phyloP scores from a whole-genome alignment of 2,113 vertebrate species.

The Excalfactoria chinensis region DNA sequence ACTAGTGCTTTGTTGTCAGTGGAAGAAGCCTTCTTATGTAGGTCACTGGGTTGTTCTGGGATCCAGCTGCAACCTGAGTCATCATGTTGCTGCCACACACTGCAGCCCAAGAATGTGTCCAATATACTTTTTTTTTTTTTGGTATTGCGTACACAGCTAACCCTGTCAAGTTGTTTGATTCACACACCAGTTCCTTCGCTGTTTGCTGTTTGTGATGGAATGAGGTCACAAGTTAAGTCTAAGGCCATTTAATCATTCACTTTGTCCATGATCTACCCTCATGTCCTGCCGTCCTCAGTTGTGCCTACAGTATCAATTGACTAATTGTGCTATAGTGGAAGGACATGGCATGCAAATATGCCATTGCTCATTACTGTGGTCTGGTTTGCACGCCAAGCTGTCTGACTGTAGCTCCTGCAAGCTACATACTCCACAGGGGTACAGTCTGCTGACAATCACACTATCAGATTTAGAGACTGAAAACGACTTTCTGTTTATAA shows the following conservation, averaged over 20 bases:
- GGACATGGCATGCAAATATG: neutral
- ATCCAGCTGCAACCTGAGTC: constrained; percentile 3
- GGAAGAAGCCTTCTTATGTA: constrained; percentile 1
- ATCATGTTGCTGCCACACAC: neutral
- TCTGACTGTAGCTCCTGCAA: neutral
- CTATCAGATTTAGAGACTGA: neutral
- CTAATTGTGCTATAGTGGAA: neutral
- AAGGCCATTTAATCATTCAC: neutral
- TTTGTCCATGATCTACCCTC: neutral
- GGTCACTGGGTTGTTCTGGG: neutral
- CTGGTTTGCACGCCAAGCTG: neutral
- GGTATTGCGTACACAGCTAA: neutral
- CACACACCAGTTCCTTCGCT: neutral
- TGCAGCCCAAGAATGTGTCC: neutral
- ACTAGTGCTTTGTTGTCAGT: constrained; percentile 9
- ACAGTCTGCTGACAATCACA: neutral
- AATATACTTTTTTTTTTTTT: neutral
- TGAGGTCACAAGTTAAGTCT: constrained; percentile 25
- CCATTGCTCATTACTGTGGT: neutral
- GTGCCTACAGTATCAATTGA: neutral
- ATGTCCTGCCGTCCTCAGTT: neutral
- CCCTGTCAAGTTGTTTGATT: constrained; percentile 5
- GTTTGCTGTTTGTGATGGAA: constrained; percentile 34
- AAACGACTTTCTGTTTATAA: neutral
- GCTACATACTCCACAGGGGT: neutral